Evolutionary conservation across 2,888 invertebrate genomes (phyloP), one percentile per base, ranked within the genome.

Genomic region (Pterostichus madidus): DNA sequence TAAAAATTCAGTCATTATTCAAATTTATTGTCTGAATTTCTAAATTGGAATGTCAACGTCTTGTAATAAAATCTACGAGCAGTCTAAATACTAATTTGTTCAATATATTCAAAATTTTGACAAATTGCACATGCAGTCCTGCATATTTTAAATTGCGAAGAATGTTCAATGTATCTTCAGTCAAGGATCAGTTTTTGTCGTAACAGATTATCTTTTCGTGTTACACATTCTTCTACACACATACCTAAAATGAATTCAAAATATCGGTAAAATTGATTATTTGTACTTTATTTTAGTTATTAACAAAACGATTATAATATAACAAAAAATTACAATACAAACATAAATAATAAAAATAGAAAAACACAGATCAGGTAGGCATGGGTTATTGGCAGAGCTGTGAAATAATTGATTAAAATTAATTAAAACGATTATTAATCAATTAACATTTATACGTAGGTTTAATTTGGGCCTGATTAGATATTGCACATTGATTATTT

Each of bases 271-370:
- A 56, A 56, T 56, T 32, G 24, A 31, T 77, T 77, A 77, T 77
- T 77, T 77, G 56, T 56, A 77, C 77, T 77, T 75, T 75, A 75
- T 75, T 75, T 75, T 75, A 75, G 77, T 77, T 77, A 77, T 39
- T 77, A 77, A 77, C 77, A 77, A 77, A 56, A 77, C 56, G 56
- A 56, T 31, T 75, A 75, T 53, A 56, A 17, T 56, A 77, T 49
- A 75, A 75, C 75, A 77, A 77, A 77, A 77, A 53, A 77, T 59
- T 77, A 77, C 77, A 77, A 76, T 76, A 76, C 39, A 44, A 73
- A 77, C 56, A 77, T 77, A 77, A 77, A 77, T 77, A 77, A 77
- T n/a, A 77, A 8, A 56, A 77, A 56, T 56, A 35, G 13, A 77
- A 77, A 77, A 75, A 75, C 49, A 77, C 77, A 77, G 75, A 75